These are phyloP conservation scores for Carlito syrichta DNA, from an alignment of 2,113 vertebrate species.

Conservation along the genomic window DNA sequence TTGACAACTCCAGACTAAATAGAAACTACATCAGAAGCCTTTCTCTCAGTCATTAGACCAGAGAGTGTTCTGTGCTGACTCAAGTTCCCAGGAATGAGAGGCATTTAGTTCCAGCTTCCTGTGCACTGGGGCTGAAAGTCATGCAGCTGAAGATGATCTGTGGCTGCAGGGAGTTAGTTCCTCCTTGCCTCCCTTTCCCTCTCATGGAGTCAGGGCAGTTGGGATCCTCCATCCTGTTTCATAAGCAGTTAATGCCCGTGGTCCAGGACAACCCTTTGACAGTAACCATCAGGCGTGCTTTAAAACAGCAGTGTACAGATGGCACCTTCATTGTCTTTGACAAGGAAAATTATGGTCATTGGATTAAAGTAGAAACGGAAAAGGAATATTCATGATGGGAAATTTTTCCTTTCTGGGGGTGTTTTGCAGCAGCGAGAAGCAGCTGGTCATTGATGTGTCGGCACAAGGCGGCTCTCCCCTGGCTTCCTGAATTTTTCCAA, in stretches of 20 bases:
- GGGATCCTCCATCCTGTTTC: not conserved
- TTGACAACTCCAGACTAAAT: not conserved
- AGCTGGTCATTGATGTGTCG: not conserved
- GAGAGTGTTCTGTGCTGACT: not conserved
- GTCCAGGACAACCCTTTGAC: not conserved
- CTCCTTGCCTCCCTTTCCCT: not conserved
- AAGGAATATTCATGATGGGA: constrained; percentile 45
- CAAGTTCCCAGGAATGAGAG: not conserved
- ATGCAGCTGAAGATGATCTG: too few species aligned
- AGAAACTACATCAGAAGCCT: not conserved
- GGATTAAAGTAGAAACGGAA: constrained; percentile 15
- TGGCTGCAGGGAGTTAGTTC: not conserved
- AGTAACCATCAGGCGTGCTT: not conserved
- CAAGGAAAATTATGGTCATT: not conserved
- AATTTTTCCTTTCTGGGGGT: not conserved
- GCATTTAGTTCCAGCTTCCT: not conserved
- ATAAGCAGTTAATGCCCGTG: not conserved
- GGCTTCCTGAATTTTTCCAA: not conserved
- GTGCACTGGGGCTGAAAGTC: not conserved
- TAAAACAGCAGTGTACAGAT: constrained; percentile 20
- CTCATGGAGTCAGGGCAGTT: not conserved
- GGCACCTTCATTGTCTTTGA: constrained; percentile 48
- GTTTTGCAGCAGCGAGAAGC: not conserved
- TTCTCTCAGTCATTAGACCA: not conserved
- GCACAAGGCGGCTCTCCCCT: not conserved